Conservation (phyloP, 1,140 invertebrate species). For the Microplitis demolitor region DNA sequence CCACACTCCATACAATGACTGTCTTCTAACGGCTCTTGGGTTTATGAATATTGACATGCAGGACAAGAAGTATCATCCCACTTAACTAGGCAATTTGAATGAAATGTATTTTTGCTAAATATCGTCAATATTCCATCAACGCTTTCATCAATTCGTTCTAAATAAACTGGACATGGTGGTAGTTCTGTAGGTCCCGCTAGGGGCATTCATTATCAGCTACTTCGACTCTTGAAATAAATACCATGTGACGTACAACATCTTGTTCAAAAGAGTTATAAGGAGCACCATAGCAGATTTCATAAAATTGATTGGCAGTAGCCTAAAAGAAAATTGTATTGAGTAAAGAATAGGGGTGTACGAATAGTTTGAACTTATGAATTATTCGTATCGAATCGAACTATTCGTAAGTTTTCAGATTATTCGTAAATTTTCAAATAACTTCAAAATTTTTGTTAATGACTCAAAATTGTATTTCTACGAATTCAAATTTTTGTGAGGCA, state of each 20-base stretch:
- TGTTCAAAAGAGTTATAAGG: constrained; percentile 94
- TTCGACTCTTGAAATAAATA: constrained; percentile 94
- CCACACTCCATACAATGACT: constrained; percentile 85
- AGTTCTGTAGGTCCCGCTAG: constrained; percentile 87
- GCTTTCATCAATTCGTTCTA: constrained; percentile 97
- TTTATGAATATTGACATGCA: constrained; percentile 84
- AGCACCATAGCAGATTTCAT: constrained; percentile 88
- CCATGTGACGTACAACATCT: constrained; percentile 86
- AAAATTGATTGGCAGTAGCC: constrained; percentile 88
- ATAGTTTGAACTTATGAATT: too few relatives aligned
- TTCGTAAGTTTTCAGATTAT: too few relatives aligned
- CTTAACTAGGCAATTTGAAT: constrained; percentile 90
- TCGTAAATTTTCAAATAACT: too few relatives aligned
- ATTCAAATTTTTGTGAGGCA: too few relatives aligned
- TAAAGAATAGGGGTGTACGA: too few relatives aligned
- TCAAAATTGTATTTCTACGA: constrained; percentile 16
- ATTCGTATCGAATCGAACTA: too few relatives aligned
- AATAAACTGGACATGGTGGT: constrained; percentile 96
- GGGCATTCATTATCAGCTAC: constrained; percentile 73
- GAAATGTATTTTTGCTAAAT: constrained; percentile 98
- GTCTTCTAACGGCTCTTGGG: constrained; percentile 84
- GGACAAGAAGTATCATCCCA: constrained; percentile 92
- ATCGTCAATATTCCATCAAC: constrained; percentile 97
- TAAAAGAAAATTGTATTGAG: constrained; percentile 56
- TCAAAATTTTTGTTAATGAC: too few relatives aligned